Evolutionary conservation across 2,113 vertebrate species (phyloP).

Genomic region (Hyperoodon ampullatus): DNA sequence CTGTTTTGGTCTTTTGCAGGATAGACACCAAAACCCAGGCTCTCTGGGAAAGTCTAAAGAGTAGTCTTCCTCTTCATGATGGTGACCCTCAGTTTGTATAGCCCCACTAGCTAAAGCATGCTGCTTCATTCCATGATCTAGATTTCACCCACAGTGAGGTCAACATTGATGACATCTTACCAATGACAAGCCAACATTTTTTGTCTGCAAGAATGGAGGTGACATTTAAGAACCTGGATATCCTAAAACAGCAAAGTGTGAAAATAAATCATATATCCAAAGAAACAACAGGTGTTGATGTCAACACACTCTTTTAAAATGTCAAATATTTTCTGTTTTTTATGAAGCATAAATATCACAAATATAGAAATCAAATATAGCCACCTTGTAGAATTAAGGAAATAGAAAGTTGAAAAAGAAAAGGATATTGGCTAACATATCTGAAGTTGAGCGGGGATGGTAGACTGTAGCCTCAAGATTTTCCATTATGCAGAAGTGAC

Average conservation of each 20-base stretch:
- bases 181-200: neutral
- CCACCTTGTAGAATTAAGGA: neutral
- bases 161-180: neutral
- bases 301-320: neutral
- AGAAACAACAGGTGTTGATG: neutral
- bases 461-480: neutral
- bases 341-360: neutral
- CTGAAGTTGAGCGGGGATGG: neutral
- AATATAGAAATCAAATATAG: neutral
- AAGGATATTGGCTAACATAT: neutral
- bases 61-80: neutral
- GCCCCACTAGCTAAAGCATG: neutral
- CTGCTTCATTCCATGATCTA: slow-evolving; percentile 33
- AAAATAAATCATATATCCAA: neutral
- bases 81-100: rapidly evolving
- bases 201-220: neutral
- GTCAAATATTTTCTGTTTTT: neutral
- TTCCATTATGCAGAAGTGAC: neutral
- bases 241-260: neutral
- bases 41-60: neutral
- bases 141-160: neutral
- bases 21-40: neutral
- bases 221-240: neutral
- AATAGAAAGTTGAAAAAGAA: neutral
- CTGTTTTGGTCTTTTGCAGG: neutral